phyloP scores from a whole-genome alignment of 1,140 invertebrate species.

The Samia ricini region DNA sequence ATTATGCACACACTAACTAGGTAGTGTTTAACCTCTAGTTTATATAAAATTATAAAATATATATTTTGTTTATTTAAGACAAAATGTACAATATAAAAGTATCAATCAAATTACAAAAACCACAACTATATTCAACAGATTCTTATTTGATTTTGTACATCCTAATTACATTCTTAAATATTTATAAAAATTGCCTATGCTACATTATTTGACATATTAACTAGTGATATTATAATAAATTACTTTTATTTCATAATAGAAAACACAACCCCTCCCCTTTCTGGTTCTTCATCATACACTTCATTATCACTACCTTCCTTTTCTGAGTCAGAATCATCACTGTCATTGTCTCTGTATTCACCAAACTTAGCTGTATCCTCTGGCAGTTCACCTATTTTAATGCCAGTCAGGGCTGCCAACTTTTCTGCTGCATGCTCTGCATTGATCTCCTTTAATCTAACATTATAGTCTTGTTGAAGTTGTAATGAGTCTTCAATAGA shows the following conservation, averaged over 20 bases:
- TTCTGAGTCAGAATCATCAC: slow-evolving; percentile 56
- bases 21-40: too few species aligned
- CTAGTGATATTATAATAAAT: background rate
- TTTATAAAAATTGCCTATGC: too few species aligned
- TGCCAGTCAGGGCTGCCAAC: slow-evolving; percentile 36
- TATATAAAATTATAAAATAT: too few species aligned
- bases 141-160: too few species aligned
- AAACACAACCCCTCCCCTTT: slow-evolving; percentile 63
- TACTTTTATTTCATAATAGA: slow-evolving; percentile 58
- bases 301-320: slow-evolving; percentile 63
- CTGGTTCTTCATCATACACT: slow-evolving; percentile 67
- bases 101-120: too few species aligned
- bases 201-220: too few species aligned
- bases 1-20: too few species aligned
- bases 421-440: slow-evolving; percentile 64
- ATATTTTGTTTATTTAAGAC: too few species aligned
- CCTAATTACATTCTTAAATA: too few species aligned
- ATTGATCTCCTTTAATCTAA: slow-evolving; percentile 62
- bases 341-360: slow-evolving; percentile 49
- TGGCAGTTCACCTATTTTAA: slow-evolving; percentile 54
- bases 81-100: too few species aligned
- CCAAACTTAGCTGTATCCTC: slow-evolving; percentile 47
- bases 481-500: slow-evolving; percentile 79
- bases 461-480: slow-evolving; percentile 74
- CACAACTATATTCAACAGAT: too few species aligned